Percentiles rank a stretch among this genome's conserved stretches.
Conservation (phyloP, 1,140 invertebrate species). For the Magallana angulata region DNA sequence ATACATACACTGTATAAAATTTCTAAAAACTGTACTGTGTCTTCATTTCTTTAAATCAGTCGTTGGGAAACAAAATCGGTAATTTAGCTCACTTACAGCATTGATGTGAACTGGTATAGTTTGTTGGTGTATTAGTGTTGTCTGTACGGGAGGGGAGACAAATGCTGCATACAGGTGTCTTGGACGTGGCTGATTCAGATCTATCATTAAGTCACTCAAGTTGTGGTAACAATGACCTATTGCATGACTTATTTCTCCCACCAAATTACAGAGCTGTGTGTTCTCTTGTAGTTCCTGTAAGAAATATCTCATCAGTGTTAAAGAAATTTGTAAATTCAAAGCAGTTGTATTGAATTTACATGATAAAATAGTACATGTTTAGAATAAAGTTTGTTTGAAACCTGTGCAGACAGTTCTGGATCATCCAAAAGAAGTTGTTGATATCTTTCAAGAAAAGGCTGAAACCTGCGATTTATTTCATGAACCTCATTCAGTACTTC, state of each 20-base stretch:
- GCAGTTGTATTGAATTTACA: conserved; percentile 27
- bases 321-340: background rate
- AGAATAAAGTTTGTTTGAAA: conserved; percentile 31
- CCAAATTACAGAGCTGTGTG: conserved; percentile 85
- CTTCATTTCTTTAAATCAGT: no score
- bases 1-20: no score
- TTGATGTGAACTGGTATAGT: conserved; percentile 64
- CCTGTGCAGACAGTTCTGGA: conserved; percentile 57
- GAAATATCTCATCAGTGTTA: background rate
- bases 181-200: conserved; percentile 85
- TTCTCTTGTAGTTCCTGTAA: conserved; percentile 60
- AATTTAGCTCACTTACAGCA: background rate
- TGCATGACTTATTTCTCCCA: conserved; percentile 89
- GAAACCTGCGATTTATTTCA: conserved; percentile 63
- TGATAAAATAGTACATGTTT: conserved; percentile 58
- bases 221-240: conserved; percentile 92
- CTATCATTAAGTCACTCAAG: conserved; percentile 90
- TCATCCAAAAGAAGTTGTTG: conserved; percentile 64
- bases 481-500: conserved; percentile 66
- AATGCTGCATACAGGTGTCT: conserved; percentile 83
- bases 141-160: conserved; percentile 71
- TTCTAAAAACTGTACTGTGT: no score
- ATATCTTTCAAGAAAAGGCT: conserved; percentile 67
- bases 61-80: no score
- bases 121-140: conserved; percentile 77